A percentile compares a stretch with the other conserved stretches of the same genome.
Evolutionary conservation across 2,888 invertebrate genomes (phyloP).

Genomic region (Drosophila leonis): DNA sequence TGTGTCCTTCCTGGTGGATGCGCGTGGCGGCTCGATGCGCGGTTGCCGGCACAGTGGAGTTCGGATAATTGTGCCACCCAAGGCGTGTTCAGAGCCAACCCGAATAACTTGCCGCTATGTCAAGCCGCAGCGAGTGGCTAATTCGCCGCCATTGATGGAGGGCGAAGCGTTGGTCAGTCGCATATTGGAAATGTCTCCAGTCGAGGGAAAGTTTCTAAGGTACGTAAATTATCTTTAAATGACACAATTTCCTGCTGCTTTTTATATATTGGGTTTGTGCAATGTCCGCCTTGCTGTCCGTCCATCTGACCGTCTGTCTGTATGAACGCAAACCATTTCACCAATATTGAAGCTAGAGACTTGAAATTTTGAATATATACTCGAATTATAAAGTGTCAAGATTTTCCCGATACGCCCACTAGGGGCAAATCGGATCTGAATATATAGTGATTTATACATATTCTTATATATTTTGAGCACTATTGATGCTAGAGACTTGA

Average conservation of each 20-base stretch:
- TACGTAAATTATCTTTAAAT: slow-evolving; percentile 82
- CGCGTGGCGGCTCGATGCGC: slow-evolving; percentile 99
- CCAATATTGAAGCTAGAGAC: too few species aligned
- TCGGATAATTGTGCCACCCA: slow-evolving; percentile 97
- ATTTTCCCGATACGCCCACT: too few species aligned
- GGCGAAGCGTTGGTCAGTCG: slow-evolving; percentile 98
- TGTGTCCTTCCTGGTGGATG: slow-evolving; percentile 99
- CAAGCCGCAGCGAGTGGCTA: slow-evolving; percentile 88
- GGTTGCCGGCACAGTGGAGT: slow-evolving; percentile 99
- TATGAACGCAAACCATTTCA: too few species aligned
- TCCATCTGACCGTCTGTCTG: too few species aligned
- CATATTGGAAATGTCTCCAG: slow-evolving; percentile 97
- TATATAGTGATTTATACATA: too few species aligned
- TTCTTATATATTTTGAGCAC: too few species aligned
- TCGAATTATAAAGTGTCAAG: too few species aligned
- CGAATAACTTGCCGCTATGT: slow-evolving; percentile 97
- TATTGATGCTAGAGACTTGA: too few species aligned
- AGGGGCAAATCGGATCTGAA: too few species aligned
- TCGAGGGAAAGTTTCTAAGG: slow-evolving; percentile 98
- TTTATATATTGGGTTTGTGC: too few species aligned
- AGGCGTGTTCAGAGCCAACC: slow-evolving; percentile 97
- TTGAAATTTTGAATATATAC: too few species aligned
- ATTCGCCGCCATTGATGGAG: slow-evolving; percentile 98
- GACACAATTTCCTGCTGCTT: neutral
- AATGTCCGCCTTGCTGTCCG: too few species aligned